A percentile compares a stretch with the other conserved stretches of the same genome.
These are phyloP conservation scores for Platysteira castanea DNA, from an alignment of 2,113 vertebrate species.

Conservation along the genomic window DNA sequence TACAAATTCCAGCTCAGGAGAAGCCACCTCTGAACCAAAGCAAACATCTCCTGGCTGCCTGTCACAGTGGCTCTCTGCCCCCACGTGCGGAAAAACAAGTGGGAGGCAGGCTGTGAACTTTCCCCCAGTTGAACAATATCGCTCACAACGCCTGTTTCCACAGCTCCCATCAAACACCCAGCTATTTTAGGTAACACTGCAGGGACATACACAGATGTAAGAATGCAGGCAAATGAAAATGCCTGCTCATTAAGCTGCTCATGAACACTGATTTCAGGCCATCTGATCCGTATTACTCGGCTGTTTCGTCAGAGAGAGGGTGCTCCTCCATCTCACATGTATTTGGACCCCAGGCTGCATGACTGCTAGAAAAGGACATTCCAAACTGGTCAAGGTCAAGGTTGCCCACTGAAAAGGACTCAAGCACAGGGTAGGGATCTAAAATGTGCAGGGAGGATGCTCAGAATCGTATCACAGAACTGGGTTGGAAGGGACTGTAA, in stretches of 20 bases:
- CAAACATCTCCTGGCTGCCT: not conserved
- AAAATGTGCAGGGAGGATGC: not conserved
- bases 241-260: not conserved
- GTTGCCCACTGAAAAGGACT: not conserved
- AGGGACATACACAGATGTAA: not conserved
- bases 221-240: not conserved
- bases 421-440: not conserved
- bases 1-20: not conserved
- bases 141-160: rapidly evolving
- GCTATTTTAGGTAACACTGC: not conserved
- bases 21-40: not conserved
- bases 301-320: not conserved
- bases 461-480: not conserved
- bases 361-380: not conserved
- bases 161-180: not conserved
- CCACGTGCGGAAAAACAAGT: not conserved
- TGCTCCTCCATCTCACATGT: rapidly evolving
- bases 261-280: not conserved
- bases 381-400: not conserved
- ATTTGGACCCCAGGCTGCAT: not conserved
- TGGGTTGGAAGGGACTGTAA: not conserved
- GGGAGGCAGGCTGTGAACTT: not conserved
- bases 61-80: not conserved
- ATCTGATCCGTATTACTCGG: rapidly evolving
- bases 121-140: not conserved